Base-by-base conservation (phyloP, 2,113 vertebrate species). In the Oncorhynchus kisutch region DNA sequence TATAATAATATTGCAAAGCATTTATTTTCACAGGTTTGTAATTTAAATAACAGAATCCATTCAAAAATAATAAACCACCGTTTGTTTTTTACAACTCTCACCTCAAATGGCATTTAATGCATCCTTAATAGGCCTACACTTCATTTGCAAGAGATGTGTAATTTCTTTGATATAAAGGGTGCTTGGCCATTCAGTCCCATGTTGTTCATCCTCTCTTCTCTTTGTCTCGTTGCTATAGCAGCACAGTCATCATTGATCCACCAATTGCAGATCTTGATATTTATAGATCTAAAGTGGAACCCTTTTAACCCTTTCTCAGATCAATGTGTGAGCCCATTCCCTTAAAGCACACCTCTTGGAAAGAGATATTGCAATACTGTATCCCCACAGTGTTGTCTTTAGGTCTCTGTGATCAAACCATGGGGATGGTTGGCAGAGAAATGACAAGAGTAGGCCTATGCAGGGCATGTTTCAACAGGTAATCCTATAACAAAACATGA, bases 171-270 rank as follows among this genome's bases (percentile, higher is more conserved):
- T 29, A 68, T 34, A 20, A 70, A 62, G 70, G 70, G 54, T 77
- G 72, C 69, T 59, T 75, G 68, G 45, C 24, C 77, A 74, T 78
- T 77, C 65, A 54, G 24, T 31, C 77, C 60, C 75, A 24, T 82
- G 71, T 74, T 87, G 73, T 73, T 87, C 74, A 80, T 76, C 84
- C 80, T 57, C 64, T 86, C 78, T 84, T 78, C 72, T 73, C 74
- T 78, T 86, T 80, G 76, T 84, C 87, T 83, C 22, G 93, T 94
- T 94, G 93, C 94, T 83, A 94, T 94, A 92, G 92, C 79, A 94
- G 90, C 92, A 89, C 78, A 71, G 88, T 72, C 86, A 83, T 89
- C 88, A 90, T 84, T 90, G 92, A 93, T 92, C 91, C 86, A 87
- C 87, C 90, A 90, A 87, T 84, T 91, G 87, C 80, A 82, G 80